These are phyloP conservation scores for Corbicula japonica DNA, from an alignment of 2,888 invertebrate species.

Conservation along the genomic window DNA sequence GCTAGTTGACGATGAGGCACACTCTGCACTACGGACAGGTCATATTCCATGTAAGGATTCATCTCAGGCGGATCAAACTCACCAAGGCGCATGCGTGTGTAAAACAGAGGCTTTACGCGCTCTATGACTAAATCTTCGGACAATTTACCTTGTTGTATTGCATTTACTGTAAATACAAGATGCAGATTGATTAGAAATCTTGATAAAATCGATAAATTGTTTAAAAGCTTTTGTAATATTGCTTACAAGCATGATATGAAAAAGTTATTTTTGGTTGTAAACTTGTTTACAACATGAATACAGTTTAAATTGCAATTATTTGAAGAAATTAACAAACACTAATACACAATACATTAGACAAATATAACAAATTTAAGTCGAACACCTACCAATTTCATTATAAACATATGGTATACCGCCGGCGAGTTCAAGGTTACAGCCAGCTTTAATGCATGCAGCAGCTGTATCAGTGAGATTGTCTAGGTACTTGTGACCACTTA, in stretches of 20 bases:
- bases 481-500: slow-evolving; percentile 74
- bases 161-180: slow-evolving; percentile 69
- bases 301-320: neutral
- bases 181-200: too few species aligned
- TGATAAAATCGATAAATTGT: too few species aligned
- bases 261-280: too few species aligned
- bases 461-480: slow-evolving; percentile 74
- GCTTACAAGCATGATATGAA: too few species aligned
- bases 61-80: slow-evolving; percentile 81
- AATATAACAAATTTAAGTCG: neutral
- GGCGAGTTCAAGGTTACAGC: slow-evolving; percentile 77
- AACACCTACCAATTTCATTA: slow-evolving; percentile 60
- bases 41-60: slow-evolving; percentile 78
- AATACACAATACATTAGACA: neutral
- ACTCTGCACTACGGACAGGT: slow-evolving; percentile 71
- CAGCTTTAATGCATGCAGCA: slow-evolving; percentile 76
- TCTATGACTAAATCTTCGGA: slow-evolving; percentile 67
- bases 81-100: slow-evolving; percentile 82
- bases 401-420: slow-evolving; percentile 56
- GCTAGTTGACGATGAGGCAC: slow-evolving; percentile 71
- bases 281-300: too few species aligned
- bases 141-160: slow-evolving; percentile 68
- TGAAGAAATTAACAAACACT: neutral
- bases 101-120: slow-evolving; percentile 77
- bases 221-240: too few species aligned